phyloP scores from a whole-genome alignment of 1,140 invertebrate species.

The Musca vetustissima region DNA sequence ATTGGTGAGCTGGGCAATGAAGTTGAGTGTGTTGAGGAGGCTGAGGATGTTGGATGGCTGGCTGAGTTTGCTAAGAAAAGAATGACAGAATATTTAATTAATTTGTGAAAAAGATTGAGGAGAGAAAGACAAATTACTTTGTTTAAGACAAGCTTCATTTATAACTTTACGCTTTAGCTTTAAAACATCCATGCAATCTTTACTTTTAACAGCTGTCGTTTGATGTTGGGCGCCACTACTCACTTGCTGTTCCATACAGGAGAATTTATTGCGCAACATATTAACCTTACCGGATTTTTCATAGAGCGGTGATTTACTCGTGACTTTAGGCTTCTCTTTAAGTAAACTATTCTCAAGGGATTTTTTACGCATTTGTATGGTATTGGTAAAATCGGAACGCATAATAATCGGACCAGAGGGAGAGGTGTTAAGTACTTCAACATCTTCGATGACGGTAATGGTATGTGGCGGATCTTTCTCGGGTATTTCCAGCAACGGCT shows the following conservation, averaged over 20 bases:
- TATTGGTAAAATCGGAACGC: slow-evolving; percentile 54
- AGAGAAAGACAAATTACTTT: slow-evolving; percentile 30
- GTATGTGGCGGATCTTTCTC: background rate
- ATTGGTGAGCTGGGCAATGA: slow-evolving; percentile 50
- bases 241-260: slow-evolving; percentile 25
- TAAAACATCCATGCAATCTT: slow-evolving; percentile 11
- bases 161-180: slow-evolving; percentile 25
- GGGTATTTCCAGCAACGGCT: background rate
- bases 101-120: background rate
- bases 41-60: slow-evolving; percentile 20
- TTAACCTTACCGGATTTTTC: slow-evolving; percentile 51
- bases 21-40: slow-evolving; percentile 36
- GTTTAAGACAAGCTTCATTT: slow-evolving; percentile 20
- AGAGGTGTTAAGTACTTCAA: slow-evolving; percentile 14
- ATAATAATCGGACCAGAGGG: slow-evolving; percentile 41
- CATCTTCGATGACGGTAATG: background rate
- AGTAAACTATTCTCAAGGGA: slow-evolving; percentile 48
- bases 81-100: background rate
- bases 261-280: slow-evolving; percentile 47
- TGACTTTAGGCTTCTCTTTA: slow-evolving; percentile 43
- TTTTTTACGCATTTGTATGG: slow-evolving; percentile 53
- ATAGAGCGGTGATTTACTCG: slow-evolving; percentile 33
- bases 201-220: background rate
- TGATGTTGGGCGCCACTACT: slow-evolving; percentile 13
- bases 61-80: slow-evolving; percentile 29